Percentiles rank a stretch among this genome's conserved stretches.
phyloP scores from a whole-genome alignment of 2,113 vertebrate genomes.

The Oreochromis tanganicae region DNA sequence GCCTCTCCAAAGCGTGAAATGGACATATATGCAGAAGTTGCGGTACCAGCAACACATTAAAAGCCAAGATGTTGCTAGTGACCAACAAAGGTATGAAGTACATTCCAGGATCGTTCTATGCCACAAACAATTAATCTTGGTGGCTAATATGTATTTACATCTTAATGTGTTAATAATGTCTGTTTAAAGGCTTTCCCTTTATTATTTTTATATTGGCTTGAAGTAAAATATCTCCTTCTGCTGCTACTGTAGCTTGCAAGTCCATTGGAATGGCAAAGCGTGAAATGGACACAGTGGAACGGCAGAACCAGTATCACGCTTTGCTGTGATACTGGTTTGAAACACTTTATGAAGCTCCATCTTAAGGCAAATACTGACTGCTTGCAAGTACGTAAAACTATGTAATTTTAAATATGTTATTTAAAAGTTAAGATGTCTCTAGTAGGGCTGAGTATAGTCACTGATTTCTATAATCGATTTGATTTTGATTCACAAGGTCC shows the following conservation, averaged over 20 bases:
- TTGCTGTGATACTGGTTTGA: background rate
- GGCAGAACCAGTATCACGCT: background rate
- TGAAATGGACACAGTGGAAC: background rate
- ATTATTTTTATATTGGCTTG: background rate
- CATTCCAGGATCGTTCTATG: background rate
- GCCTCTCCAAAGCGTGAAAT: background rate
- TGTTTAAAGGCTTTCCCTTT: background rate
- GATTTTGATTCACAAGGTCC: background rate
- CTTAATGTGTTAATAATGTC: background rate
- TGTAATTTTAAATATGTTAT: background rate
- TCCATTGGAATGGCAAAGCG: background rate
- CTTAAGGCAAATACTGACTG: background rate
- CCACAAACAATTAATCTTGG: background rate
- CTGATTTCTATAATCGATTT: background rate
- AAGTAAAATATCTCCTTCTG: background rate
- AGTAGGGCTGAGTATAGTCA: background rate
- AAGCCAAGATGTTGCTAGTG: background rate
- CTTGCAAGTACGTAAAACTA: background rate
- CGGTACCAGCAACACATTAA: background rate
- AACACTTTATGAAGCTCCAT: background rate
- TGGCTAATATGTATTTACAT: background rate
- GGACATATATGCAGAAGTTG: rapidly evolving
- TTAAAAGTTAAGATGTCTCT: background rate
- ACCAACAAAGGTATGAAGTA: background rate
- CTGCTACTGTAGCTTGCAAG: background rate